phyloP scores from a whole-genome alignment of 2,888 invertebrate species.

The Nesidiocoris tenuis region DNA sequence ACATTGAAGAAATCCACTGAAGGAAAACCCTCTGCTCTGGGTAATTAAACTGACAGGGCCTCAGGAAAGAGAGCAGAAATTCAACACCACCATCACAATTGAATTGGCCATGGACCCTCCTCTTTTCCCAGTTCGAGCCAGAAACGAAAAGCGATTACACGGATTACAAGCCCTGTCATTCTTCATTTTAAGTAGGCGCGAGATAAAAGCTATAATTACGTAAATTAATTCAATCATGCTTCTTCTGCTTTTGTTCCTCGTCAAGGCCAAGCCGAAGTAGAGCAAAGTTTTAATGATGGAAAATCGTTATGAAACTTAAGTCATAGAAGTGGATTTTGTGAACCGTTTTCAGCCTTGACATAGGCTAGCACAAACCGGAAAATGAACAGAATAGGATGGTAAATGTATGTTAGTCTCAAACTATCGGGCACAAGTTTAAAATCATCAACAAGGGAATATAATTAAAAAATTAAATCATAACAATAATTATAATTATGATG shows the following conservation, averaged over 20 bases:
- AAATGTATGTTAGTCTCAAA: too few species aligned
- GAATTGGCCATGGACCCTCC: slow-evolving; percentile 15
- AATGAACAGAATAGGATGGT: too few species aligned
- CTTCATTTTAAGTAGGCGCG: slow-evolving; percentile 26
- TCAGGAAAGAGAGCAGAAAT: slow-evolving; percentile 33
- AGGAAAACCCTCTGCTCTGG: too few species aligned
- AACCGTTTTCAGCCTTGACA: too few species aligned
- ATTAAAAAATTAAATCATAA: too few species aligned
- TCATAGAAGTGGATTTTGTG: too few species aligned
- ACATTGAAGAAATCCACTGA: too few species aligned
- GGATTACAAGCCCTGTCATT: slow-evolving; percentile 25
- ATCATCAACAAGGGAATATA: too few species aligned
- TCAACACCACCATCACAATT: slow-evolving; percentile 38
- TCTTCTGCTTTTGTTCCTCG: not conserved
- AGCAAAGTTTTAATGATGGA: slow-evolving; percentile 36
- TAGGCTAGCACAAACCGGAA: too few species aligned
- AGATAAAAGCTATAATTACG: slow-evolving; percentile 28
- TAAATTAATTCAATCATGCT: slow-evolving; percentile 38
- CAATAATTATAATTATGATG: too few species aligned
- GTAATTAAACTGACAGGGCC: slow-evolving; percentile 40
- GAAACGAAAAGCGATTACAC: slow-evolving; percentile 31
- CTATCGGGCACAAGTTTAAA: too few species aligned
- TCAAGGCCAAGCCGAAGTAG: too few species aligned
- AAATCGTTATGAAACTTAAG: slow-evolving; percentile 36
- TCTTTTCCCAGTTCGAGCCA: not conserved